phyloP scores from a whole-genome alignment of 2,797 vertebrate species.

The Mustela erminea region DNA sequence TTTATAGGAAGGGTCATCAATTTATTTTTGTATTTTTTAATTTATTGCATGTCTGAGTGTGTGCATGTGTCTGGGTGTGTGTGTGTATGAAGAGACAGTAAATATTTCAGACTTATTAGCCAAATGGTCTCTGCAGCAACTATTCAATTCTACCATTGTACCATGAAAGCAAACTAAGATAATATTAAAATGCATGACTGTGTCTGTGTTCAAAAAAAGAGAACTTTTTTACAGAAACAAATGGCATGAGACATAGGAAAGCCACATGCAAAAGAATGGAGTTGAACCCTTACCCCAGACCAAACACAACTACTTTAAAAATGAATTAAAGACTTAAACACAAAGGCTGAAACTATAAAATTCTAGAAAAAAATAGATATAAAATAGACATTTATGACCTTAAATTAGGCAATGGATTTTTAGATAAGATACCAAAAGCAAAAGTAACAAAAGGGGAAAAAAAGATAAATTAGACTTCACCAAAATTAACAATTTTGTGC shows the following conservation, averaged over 20 bases:
- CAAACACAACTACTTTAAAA: background rate
- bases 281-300: background rate
- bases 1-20: background rate
- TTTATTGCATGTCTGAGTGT: background rate
- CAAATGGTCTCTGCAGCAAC: background rate
- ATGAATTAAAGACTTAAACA: background rate
- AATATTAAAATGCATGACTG: background rate
- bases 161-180: background rate
- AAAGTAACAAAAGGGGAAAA: background rate
- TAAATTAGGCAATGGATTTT: background rate
- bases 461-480: background rate
- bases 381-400: background rate
- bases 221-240: slow-evolving; percentile 27
- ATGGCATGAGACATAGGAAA: background rate
- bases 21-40: background rate
- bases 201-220: background rate
- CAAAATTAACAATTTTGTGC: background rate
- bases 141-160: background rate
- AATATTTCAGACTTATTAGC: background rate
- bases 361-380: background rate
- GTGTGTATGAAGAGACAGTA: background rate
- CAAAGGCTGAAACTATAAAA: background rate
- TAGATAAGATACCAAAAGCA: background rate
- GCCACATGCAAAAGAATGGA: background rate
- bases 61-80: background rate